Evolutionary conservation across 2,888 invertebrate genomes (phyloP), one percentile per base, ranked within the genome.

Genomic region (Sinelater perroti): DNA sequence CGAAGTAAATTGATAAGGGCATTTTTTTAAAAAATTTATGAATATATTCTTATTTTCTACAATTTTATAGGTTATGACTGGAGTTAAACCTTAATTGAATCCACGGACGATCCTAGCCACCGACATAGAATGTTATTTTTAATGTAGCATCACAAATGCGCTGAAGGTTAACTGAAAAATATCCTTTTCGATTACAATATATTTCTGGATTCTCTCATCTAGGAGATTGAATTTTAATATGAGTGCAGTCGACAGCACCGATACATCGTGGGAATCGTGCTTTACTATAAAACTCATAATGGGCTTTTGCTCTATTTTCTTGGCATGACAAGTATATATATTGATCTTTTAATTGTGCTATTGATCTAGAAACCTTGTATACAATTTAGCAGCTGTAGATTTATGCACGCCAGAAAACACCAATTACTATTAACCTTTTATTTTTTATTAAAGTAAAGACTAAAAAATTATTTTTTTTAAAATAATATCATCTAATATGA

Each of bases 131-230:
- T 44, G 11, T 16, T 4, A 28, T 44, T 5, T 44, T 44, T 11
- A 71, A 38, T 18, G 61, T 33, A 7, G 65, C 53, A 59, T 69
- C 60, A 20, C 26, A 26, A 57, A 63, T 8, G 10, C 7, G 4
- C 18, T 36, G 36, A 8, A 36, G n/a, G n/a, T 36, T 36, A 2
- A 13, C 10, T 4, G 36, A 36, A 16, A 36, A 44, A 8, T 11
- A 40, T 10, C 44, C 44, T 44, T 28, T 44, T 2, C 44, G 13
- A 11, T 44, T 28, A 10, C 44, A 7, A 44, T 44, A 44, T 13
- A 44, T n/a, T n/a, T n/a, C n/a, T n/a, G n/a, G n/a, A n/a, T n/a
- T n/a, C n/a, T n/a, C n/a, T 2, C 44, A 26, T 2, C 44, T 16
- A 5, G 44, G 44, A 3, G 44, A 44, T 44, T 28, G 6, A 5